Evolutionary conservation across 2,797 vertebrate species (phyloP), one percentile per base, ranked within the genome.

Genomic region (Pangasius djambal): DNA sequence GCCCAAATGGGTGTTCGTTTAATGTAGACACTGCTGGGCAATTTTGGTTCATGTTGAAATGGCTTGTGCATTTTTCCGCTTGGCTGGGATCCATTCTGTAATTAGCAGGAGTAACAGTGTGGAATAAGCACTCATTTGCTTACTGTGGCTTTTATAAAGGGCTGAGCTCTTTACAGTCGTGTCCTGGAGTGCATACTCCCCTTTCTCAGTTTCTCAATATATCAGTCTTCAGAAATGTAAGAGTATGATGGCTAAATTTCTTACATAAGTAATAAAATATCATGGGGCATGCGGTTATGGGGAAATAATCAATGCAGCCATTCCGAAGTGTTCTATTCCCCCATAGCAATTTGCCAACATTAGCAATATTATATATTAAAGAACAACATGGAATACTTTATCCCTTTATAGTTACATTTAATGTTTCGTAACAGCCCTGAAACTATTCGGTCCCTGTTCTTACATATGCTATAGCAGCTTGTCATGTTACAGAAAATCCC

Each of bases 21-120:
- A 96, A 95, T 95, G 96, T 96, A 96, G 97, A 96, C 96, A 96
- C 96, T 95, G 96, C 95, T 97, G 96, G 97, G 96, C 95, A 96
- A 96, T 97, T 96, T 95, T 94, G 94, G 96, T 96, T 97, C 96
- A 94, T 97, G 96, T 94, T 96, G 95, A 96, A 97, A 97, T 95
- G 97, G 97, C 96, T 95, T 95, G 96, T 96, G 95, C 94, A 93
- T 98, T 98, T 85, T 97, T 96, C 97, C 96, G 96, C 96, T 97
- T 96, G 97, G 98, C 96, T 97, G 96, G 95, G 95, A 96, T 95
- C 96, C 95, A 96, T 97, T 97, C 96, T 96, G 96, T 97, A 98
- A 98, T 98, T 97, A 98, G 95, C 95, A 94, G 95, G 95, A 95
- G 96, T 97, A 97, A 97, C 96, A 96, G 95, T 96, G 96, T 97